Conservation (phyloP, 2,797 vertebrate genomes). For the Oreonectes daqikongensis region DNA sequence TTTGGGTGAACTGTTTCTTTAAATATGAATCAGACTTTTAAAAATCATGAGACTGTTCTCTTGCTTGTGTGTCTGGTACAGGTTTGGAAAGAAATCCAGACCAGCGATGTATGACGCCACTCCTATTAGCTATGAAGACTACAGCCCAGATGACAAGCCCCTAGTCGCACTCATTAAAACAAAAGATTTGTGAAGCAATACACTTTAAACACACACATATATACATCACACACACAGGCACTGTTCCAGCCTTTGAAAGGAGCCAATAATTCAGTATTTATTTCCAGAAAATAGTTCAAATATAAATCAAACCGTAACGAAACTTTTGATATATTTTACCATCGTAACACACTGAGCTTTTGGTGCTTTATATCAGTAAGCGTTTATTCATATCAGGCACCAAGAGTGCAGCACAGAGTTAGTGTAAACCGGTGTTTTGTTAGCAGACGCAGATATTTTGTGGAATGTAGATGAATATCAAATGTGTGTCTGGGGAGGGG, state of each 20-base stretch:
- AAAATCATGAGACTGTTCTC: neutral
- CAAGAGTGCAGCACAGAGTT: conserved; percentile 76
- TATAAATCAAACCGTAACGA: conserved; percentile 63
- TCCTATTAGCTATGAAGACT: conserved; percentile 96
- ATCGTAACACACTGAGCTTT: conserved; percentile 71
- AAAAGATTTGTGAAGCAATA: conserved; percentile 95
- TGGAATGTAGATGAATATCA: conserved; percentile 63
- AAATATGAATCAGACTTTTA: neutral
- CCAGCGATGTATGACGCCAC: conserved; percentile 98
- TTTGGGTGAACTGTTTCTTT: neutral
- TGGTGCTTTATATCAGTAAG: conserved; percentile 19
- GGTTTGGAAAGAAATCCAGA: conserved; percentile 97
- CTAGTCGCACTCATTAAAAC: conserved; percentile 99
- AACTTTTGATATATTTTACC: conserved; percentile 75
- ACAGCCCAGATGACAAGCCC: conserved; percentile 97
- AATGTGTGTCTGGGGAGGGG: no score
- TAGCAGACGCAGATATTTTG: conserved; percentile 63
- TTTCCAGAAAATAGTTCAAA: conserved; percentile 71
- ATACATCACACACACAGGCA: conserved; percentile 37
- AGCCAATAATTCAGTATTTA: conserved; percentile 80
- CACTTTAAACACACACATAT: conserved; percentile 32
- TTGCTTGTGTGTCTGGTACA: conserved; percentile 62
- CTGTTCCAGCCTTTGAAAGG: conserved; percentile 46
- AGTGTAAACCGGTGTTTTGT: conserved; percentile 48
- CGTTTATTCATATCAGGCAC: conserved; percentile 40